These are phyloP conservation scores for Lamellibrachia satsuma DNA, from an alignment of 2,888 invertebrate species.

Conservation along the genomic window DNA sequence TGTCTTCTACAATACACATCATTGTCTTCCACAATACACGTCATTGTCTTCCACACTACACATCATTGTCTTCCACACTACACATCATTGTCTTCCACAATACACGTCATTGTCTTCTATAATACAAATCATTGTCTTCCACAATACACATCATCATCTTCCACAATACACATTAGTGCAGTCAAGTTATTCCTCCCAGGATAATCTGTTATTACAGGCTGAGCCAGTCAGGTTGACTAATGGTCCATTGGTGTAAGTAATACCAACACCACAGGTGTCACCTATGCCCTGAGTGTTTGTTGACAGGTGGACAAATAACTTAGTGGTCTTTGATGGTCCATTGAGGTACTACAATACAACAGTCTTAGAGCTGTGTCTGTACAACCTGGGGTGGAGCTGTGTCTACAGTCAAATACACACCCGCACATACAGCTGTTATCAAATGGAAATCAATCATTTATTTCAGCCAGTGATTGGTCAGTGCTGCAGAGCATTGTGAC, in stretches of 20 bases:
- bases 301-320: not conserved
- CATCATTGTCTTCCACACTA: too few species aligned
- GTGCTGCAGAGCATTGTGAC: too few species aligned
- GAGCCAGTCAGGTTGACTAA: not conserved
- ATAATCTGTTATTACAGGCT: constrained; percentile 17
- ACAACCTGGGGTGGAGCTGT: not conserved
- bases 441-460: not conserved
- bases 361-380: not conserved
- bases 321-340: not conserved
- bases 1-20: too few species aligned
- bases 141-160: not conserved
- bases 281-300: not conserved
- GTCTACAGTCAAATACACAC: not conserved
- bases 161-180: not conserved
- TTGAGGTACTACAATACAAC: not conserved
- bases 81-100: too few species aligned
- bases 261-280: not conserved
- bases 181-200: not conserved
- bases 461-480: too few species aligned
- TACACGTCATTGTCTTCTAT: too few species aligned
- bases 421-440: not conserved
- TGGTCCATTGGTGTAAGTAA: not conserved
- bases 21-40: too few species aligned
- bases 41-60: too few species aligned
- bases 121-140: not conserved